Conservation (phyloP, 2,113 vertebrate genomes). For the Alexandromys fortis region DNA sequence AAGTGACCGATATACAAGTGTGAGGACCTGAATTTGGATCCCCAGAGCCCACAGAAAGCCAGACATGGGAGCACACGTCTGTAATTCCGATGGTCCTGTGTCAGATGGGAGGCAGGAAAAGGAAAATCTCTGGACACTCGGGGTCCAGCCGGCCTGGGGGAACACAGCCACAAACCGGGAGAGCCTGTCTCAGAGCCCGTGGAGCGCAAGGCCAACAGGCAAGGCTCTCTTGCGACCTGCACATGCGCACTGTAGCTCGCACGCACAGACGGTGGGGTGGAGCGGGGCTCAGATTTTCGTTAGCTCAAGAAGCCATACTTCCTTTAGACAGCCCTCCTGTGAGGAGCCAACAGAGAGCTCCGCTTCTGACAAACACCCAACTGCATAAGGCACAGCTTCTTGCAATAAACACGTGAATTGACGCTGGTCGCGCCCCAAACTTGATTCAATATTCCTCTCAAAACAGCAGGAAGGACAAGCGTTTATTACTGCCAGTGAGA, state of each 20-base stretch:
- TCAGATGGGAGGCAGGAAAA: neutral
- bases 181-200: neutral
- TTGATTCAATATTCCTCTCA: neutral
- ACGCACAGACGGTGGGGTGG: neutral
- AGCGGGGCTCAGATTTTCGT: neutral
- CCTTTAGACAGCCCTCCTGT: neutral
- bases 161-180: neutral
- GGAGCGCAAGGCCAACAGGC: neutral
- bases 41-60: neutral
- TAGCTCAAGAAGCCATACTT: neutral
- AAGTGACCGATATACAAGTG: neutral
- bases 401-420: neutral
- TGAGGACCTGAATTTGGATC: neutral
- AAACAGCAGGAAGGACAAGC: neutral
- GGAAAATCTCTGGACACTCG: neutral
- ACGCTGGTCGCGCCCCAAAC: neutral
- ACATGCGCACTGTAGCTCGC: neutral
- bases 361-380: neutral
- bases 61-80: neutral
- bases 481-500: neutral
- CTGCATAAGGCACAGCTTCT: neutral
- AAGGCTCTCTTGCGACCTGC: neutral
- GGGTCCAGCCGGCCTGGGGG: neutral
- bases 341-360: neutral
- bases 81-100: neutral